Evolutionary conservation across 2,888 invertebrate species (phyloP).

Genomic region (Zonitis immaculata): DNA sequence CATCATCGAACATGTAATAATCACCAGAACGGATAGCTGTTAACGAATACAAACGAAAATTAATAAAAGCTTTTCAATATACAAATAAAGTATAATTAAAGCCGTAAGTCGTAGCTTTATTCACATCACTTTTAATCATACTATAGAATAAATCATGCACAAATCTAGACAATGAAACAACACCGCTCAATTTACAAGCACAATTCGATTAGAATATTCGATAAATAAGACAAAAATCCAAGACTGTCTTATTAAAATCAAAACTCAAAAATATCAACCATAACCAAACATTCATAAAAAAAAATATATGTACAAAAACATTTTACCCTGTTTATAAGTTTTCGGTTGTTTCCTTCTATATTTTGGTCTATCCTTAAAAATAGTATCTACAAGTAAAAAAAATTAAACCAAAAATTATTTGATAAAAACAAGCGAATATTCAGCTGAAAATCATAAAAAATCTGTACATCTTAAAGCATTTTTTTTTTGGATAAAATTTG

Average conservation of each 20-base stretch:
- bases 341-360: conserved; percentile 51
- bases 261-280: too few species aligned
- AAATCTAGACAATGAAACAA: too few species aligned
- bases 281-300: conserved; percentile 16
- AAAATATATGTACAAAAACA: conserved; percentile 22
- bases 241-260: too few species aligned
- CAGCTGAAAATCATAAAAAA: neutral
- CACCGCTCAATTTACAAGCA: too few species aligned
- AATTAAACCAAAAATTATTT: neutral
- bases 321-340: conserved; percentile 55
- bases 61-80: conserved; percentile 5
- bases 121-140: too few species aligned
- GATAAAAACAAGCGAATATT: conserved; percentile 3
- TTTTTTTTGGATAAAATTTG: neutral
- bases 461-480: neutral
- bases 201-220: too few species aligned
- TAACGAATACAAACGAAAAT: conserved; percentile 27
- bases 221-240: too few species aligned
- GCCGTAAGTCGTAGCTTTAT: neutral
- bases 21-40: conserved; percentile 96
- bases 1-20: conserved; percentile 98
- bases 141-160: too few species aligned
- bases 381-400: conserved; percentile 50
- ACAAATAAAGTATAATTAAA: too few species aligned
- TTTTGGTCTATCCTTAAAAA: conserved; percentile 52